These are phyloP conservation scores for Lasioglossum calceatum DNA, from an alignment of 2,888 invertebrate genomes.

Conservation along the genomic window DNA sequence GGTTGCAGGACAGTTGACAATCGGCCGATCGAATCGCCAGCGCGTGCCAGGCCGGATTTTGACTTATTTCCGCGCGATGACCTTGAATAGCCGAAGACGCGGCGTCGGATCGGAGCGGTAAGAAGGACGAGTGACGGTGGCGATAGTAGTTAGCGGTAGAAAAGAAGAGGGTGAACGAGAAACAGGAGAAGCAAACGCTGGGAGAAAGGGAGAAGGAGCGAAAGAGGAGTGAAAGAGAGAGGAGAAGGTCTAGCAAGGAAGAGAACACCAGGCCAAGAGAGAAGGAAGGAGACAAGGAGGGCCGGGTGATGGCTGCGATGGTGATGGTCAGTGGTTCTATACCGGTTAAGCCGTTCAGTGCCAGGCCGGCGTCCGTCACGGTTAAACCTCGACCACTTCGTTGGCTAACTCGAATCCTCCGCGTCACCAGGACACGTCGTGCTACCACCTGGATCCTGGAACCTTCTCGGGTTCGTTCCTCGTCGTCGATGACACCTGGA, in stretches of 20 bases:
- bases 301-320: slow-evolving; percentile 70
- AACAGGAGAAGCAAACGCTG: slow-evolving; percentile 17
- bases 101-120: slow-evolving; percentile 31
- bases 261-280: slow-evolving; percentile 43
- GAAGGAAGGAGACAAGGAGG: slow-evolving; percentile 65
- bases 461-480: not conserved
- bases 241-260: slow-evolving; percentile 36
- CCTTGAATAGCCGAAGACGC: slow-evolving; percentile 77
- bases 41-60: slow-evolving; percentile 69
- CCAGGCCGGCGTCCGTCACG: slow-evolving; percentile 77
- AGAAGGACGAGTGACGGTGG: slow-evolving; percentile 43
- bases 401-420: slow-evolving; percentile 46
- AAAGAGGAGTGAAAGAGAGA: slow-evolving; percentile 32
- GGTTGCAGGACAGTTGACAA: not conserved
- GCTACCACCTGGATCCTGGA: slow-evolving; percentile 14
- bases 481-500: not conserved
- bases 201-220: slow-evolving; percentile 36
- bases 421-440: slow-evolving; percentile 41
- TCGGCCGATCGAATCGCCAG: slow-evolving; percentile 16
- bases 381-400: slow-evolving; percentile 73
- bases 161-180: slow-evolving; percentile 55
- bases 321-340: slow-evolving; percentile 77
- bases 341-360: slow-evolving; percentile 79
- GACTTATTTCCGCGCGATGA: slow-evolving; percentile 76
- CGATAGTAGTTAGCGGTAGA: slow-evolving; percentile 67